Base-by-base conservation (phyloP, 1,140 invertebrate genomes). In the Arion vulgaris region DNA sequence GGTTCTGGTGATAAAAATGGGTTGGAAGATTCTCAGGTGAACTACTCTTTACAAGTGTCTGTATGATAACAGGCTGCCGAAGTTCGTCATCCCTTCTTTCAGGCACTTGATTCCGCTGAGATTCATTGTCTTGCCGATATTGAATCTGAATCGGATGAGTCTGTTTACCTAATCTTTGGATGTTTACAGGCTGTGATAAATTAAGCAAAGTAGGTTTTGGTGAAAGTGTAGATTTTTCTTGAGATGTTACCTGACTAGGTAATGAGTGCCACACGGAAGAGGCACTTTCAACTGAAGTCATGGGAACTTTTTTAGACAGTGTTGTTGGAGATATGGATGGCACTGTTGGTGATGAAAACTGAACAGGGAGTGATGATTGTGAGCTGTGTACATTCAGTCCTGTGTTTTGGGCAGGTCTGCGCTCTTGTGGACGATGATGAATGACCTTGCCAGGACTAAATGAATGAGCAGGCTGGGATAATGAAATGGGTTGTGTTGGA, bases 361-460 rank as follows among this genome's bases (percentile, higher is more conserved):
- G 51, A 4, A 34, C 76, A 36, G 26, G 11, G 9, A 75, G 39
- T 34, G 51, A n/a, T 78, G 76, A n/a, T 36, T 36, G 32, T 68
- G 51, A 53, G 0, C 32, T 36, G 34, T n/a, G 32, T 36, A 23
- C 15, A 1, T 28, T 66, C 19, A 32, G 28, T 7, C 19, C 34
- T 36, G 23, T 78, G 36, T 15, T 45, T 7, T 39, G 38, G 51
- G 17, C 34, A 28, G 51, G n/a, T 51, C 1, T 75, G 36, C 38
- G 53, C 23, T 78, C 53, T 36, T 32, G 53, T 23, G 76, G 76
- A 19, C 76, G 41, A 26, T 80, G 68, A 36, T 80, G 78, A 71
- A 80, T 71, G 11, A 80, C 68, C 66, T 80, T 66, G 49, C 68
- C 68, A 69, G 78, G 62, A 28, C 68, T 80, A 28, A 71, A 71